Evolutionary conservation across 2,113 vertebrate species (phyloP), one percentile per base, ranked within the genome.

Genomic region (Plotosus lineatus): DNA sequence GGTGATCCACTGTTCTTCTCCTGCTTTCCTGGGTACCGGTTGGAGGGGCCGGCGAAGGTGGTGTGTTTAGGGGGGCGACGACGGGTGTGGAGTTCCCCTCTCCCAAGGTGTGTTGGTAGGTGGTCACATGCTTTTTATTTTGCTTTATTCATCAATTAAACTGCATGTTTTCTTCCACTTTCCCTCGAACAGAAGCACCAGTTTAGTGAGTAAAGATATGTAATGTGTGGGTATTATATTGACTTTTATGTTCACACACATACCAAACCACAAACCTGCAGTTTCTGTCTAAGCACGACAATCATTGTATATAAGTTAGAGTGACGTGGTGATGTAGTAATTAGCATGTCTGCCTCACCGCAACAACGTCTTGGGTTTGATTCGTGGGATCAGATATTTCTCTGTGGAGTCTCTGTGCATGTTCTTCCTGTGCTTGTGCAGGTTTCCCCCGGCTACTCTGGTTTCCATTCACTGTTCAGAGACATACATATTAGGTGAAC

Each of bases 51-150:
- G 0, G 87, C 94, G 23, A 94, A 93, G 72, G 95, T 98, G 94
- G 95, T 96, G 88, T 99, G 97, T 92, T 95, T 99, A 89, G 98
- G 98, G 86, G 97, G 98, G 91, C 94, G 97, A 90, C 95, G 98
- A 94, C 95, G 96, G 79, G 95, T 99, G 88, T 99, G 98, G 98
- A 98, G 98, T 91, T 96, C 97, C 93, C 96, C 96, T 96, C 97
- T 99, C 95, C 98, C 98, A 97, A 98, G 97, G 97, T 99, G 98
- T 98, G 98, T 99, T 95, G 98, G 98, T 99, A 99, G 96, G 97
- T 99, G 96, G 96, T 98, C 97, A 96, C 85, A 94, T 95, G 94
- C 93, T 98, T 96, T 97, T 95, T 92, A 97, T 97, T 95, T 89
- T 83, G 79, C 84, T 87, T 90, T 89, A 80, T 33, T 84, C 71